phyloP scores from a whole-genome alignment of 2,888 invertebrate genomes.

The Malachius bipustulatus region DNA sequence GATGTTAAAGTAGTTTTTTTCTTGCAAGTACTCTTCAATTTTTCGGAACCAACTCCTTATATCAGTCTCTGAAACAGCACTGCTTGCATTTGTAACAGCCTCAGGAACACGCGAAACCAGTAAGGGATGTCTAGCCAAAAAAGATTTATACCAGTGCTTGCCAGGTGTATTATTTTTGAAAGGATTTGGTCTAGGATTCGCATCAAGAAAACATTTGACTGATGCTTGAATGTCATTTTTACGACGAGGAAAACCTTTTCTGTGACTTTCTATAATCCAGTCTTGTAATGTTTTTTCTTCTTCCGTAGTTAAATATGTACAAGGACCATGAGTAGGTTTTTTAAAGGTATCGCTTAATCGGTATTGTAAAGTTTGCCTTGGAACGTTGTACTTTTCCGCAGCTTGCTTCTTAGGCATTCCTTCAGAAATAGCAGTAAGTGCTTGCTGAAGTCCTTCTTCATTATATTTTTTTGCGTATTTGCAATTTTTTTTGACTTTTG shows the following conservation, averaged over 20 bases:
- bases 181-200: conserved; percentile 4
- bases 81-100: conserved; percentile 5
- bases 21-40: too few species aligned
- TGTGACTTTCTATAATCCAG: not conserved
- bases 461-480: conserved; percentile 3
- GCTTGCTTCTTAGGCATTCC: conserved; percentile 3
- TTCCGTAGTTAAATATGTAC: not conserved
- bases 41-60: too few species aligned
- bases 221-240: not conserved
- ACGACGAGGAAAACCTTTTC: not conserved
- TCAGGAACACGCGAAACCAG: conserved; percentile 2
- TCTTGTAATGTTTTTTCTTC: not conserved
- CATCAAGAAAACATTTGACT: not conserved
- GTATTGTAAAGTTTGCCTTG: conserved; percentile 1
- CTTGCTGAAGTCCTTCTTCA: not conserved
- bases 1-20: conserved; percentile 2
- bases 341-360: not conserved
- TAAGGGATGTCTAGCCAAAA: conserved; percentile 5
- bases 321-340: conserved; percentile 1
- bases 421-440: not conserved
- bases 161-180: conserved; percentile 10
- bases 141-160: conserved; percentile 8
- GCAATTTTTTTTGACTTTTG: conserved; percentile 1
- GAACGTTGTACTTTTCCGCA: not conserved
- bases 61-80: not conserved